A percentile compares a stretch with the other conserved stretches of the same genome.
These are phyloP conservation scores for Antheraea mylitta DNA, from an alignment of 1,140 invertebrate species.

Conservation along the genomic window DNA sequence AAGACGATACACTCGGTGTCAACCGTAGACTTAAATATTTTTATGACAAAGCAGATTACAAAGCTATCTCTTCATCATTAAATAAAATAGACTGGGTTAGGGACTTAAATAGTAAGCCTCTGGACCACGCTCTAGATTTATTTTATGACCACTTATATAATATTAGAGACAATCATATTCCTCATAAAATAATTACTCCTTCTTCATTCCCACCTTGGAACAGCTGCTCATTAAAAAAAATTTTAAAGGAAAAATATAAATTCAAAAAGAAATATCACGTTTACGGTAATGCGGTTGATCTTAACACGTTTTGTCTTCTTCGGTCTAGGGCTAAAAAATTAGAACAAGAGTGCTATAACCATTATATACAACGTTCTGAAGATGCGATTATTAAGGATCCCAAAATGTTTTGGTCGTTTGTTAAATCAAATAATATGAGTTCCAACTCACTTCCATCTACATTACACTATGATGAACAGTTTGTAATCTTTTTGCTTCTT, in stretches of 20 bases:
- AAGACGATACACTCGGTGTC: background rate
- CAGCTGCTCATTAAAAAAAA: constrained; percentile 19
- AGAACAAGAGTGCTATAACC: constrained; percentile 20
- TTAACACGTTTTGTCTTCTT: constrained; percentile 13
- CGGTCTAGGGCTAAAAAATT: constrained; percentile 9
- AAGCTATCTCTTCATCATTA: background rate
- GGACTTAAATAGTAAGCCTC: constrained; percentile 2
- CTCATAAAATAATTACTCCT: constrained; percentile 2
- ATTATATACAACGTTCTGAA: constrained; percentile 24
- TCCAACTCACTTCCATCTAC: constrained; percentile 13
- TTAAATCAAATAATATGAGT: constrained; percentile 19
- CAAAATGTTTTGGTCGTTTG: constrained; percentile 29
- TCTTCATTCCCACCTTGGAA: constrained; percentile 25
- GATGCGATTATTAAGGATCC: constrained; percentile 17
- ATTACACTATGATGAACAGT: constrained; percentile 14
- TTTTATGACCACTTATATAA: constrained; percentile 18
- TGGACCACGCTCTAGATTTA: constrained; percentile 14
- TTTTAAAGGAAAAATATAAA: constrained; percentile 28
- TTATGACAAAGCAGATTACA: background rate
- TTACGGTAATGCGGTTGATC: constrained; percentile 20
- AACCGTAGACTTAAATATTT: background rate
- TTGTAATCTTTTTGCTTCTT: constrained; percentile 8
- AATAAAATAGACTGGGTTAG: constrained; percentile 13
- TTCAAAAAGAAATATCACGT: constrained; percentile 21
- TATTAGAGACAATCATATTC: constrained; percentile 8